Percentiles rank a stretch among this genome's conserved stretches.
Evolutionary conservation across 2,113 vertebrate genomes (phyloP).

Genomic region (Dryoscopus gambensis): DNA sequence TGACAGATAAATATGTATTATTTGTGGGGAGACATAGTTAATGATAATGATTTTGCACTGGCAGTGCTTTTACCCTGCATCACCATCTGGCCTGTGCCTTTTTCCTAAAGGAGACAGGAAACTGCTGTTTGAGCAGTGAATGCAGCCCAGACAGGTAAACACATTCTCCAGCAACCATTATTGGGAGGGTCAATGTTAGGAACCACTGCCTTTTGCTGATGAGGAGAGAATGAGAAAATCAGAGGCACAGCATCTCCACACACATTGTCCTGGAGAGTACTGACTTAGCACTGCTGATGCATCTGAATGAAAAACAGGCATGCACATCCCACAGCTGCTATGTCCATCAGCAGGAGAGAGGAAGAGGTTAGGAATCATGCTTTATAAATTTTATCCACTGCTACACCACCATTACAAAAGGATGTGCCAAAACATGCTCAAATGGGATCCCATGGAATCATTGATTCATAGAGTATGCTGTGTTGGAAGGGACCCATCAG

Average conservation of each 20-base stretch:
- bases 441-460: background rate
- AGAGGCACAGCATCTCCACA: background rate
- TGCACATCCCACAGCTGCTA: background rate
- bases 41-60: background rate
- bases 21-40: background rate
- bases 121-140: background rate
- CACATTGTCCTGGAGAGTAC: background rate
- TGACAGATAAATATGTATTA: background rate
- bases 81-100: background rate
- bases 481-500: background rate
- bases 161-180: background rate
- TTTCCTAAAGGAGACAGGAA: background rate
- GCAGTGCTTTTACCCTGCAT: background rate
- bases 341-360: background rate
- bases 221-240: background rate
- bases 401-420: background rate
- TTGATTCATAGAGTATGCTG: background rate
- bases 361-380: background rate
- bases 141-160: background rate
- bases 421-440: background rate
- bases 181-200: background rate
- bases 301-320: background rate
- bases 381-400: background rate
- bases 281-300: background rate
- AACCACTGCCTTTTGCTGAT: background rate